Base-by-base conservation (phyloP, 2,888 invertebrate species). In the Chromoteleia sp. region DNA sequence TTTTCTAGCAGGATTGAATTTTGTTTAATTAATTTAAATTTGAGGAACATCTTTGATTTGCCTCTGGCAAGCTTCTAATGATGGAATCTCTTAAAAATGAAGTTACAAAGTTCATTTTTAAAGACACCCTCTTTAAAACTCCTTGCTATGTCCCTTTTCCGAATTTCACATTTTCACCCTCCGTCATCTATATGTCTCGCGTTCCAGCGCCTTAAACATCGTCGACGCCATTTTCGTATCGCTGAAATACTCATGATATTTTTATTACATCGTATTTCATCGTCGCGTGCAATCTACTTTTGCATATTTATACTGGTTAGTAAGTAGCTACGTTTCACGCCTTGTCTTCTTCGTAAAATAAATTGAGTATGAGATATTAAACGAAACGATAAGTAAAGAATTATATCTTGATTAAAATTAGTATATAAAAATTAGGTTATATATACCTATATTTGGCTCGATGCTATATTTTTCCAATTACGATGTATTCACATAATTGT, bases 91-190 rank as follows among this genome's bases (percentile, higher is more conserved):
- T 86, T 85, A 88, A 88, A 87, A 89, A n/a, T 88, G 89, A 89
- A 89, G 88, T 88, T 89, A 89, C 85, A 84, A 86, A 86, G 88
- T 88, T 88, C 87, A 89, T 90, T 90, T 90, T 90, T 90, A 87
- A 88, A 87, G 86, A 86, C 85, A 83, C 85, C 78, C 83, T 71
- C 48, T 71, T 30, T 63, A 52, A 71, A 65, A 63, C 50, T 68
- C 81, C 68, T 39, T 59, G 54, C 79, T 25, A 17, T 39, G 59
- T 76, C 67, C 67, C 54, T 70, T 61, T 43, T 76, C 61, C 58
- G 67, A 80, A 81, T 71, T 73, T 73, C 73, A 65, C 70, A 65
- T 75, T 61, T 83, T 80, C 83, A 81, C 81, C 84, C 83, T 76
- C 70, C 81, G 75, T 84, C 78, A 71, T 78, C 77, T 71, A 68